These are phyloP conservation scores for Pocota personata DNA, from an alignment of 2,888 invertebrate genomes.

Conservation along the genomic window DNA sequence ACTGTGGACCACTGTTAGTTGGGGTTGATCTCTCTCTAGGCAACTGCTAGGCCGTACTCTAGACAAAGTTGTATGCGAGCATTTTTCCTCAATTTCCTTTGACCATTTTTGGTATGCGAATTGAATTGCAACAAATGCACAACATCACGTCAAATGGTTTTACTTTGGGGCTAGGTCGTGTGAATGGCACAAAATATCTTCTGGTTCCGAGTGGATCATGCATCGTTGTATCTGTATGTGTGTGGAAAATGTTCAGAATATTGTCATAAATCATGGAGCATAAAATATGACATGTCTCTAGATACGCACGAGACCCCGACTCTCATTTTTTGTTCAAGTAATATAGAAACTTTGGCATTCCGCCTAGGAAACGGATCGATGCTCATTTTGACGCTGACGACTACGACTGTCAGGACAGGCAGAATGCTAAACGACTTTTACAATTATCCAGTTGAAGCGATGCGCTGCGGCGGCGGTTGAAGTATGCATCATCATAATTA, in stretches of 20 bases:
- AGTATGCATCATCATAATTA: conserved; percentile 73
- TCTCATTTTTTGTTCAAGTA: conserved; percentile 9
- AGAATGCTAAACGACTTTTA: conserved; percentile 73
- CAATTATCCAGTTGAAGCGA: conserved; percentile 70
- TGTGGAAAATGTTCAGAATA: conserved; percentile 60
- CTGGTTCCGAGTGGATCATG: conserved; percentile 32
- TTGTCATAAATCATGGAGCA: conserved; percentile 72
- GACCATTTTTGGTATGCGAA: conserved; percentile 64
- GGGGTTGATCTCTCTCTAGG: neutral
- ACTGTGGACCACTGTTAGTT: neutral
- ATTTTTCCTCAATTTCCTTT: conserved; percentile 60
- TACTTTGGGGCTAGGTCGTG: conserved; percentile 62
- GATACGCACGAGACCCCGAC: conserved; percentile 66
- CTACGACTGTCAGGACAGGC: conserved; percentile 29
- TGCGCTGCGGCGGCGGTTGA: conserved; percentile 28
- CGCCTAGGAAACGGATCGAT: conserved; percentile 41
- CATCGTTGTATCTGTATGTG: conserved; percentile 8
- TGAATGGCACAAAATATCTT: conserved; percentile 42
- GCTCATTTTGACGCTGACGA: conserved; percentile 29
- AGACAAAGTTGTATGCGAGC: conserved; percentile 30
- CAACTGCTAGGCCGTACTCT: neutral
- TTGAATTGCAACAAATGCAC: conserved; percentile 50
- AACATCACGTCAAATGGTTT: conserved; percentile 51
- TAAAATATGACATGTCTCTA: conserved; percentile 71
- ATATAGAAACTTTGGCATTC: conserved; percentile 69